Percentiles rank a stretch among this genome's conserved stretches.
phyloP scores from a whole-genome alignment of 1,140 invertebrate species.

The Gryon sp. region DNA sequence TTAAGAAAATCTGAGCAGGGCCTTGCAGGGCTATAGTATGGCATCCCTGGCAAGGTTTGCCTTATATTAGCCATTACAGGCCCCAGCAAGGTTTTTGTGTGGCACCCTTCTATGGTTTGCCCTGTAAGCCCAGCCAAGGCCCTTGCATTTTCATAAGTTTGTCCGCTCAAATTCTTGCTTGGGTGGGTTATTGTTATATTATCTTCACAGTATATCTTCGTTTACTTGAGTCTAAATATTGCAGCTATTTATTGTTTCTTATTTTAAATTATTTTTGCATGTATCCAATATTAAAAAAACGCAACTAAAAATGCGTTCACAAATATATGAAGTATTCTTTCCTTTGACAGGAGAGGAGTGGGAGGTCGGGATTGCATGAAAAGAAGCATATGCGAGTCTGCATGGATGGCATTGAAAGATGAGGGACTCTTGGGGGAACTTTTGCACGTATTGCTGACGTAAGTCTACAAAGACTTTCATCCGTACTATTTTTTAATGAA shows the following conservation, averaged over 20 bases:
- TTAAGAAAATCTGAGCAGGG: too few relatives aligned
- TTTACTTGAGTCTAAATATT: conserved; percentile 29
- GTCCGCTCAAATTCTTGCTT: conserved; percentile 52
- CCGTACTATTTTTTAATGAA: conserved; percentile 51
- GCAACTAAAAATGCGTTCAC: conserved; percentile 27
- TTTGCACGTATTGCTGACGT: conserved; percentile 79
- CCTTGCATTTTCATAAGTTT: conserved; percentile 56
- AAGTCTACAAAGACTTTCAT: conserved; percentile 66
- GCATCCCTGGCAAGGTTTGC: too few relatives aligned
- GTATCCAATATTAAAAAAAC: conserved; percentile 51
- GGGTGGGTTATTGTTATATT: conserved; percentile 40
- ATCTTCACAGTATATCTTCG: conserved; percentile 38
- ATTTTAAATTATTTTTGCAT: conserved; percentile 48
- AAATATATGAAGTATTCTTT: conserved; percentile 62
- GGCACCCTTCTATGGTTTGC: too few relatives aligned
- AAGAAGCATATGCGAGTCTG: conserved; percentile 78
- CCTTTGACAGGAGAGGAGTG: conserved; percentile 67
- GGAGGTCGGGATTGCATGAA: conserved; percentile 76
- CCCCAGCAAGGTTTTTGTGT: too few relatives aligned
- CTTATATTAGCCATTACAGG: too few relatives aligned
- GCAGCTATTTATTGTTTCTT: conserved; percentile 44
- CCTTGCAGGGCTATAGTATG: too few relatives aligned
- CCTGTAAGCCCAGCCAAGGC: too few relatives aligned
- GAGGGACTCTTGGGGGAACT: conserved; percentile 79
- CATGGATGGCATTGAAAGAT: conserved; percentile 73